These are phyloP conservation scores for Spermophilus dauricus DNA, from an alignment of 2,113 vertebrate species.

Conservation along the genomic window DNA sequence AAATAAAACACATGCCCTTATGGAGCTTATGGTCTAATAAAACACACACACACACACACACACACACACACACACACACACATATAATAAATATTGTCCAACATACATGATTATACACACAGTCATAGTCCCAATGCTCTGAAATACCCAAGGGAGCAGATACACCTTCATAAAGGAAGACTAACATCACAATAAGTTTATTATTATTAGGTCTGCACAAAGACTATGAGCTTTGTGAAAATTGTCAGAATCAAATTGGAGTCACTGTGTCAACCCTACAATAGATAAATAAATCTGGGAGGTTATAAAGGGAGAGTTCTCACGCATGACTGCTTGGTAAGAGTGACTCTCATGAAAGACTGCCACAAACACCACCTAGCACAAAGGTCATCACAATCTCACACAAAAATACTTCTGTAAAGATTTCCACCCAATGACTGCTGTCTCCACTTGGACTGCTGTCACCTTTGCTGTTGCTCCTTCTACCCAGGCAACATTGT, in stretches of 20 bases:
- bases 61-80: not conserved
- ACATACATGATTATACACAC: not conserved
- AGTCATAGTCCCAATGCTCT: not conserved
- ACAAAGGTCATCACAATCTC: not conserved
- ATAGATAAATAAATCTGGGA: not conserved
- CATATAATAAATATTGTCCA: not conserved
- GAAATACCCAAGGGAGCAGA: not conserved
- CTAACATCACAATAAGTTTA: not conserved
- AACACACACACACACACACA: not conserved
- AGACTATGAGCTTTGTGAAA: not conserved
- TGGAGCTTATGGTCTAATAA: not conserved
- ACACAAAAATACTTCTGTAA: not conserved
- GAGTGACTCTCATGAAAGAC: not conserved
- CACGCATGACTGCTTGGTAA: not conserved
- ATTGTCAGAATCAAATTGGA: not conserved
- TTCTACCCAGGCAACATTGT: not conserved
- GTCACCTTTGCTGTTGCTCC: not conserved
- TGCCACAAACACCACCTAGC: not conserved
- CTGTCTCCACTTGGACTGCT: not conserved
- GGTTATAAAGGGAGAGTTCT: not conserved
- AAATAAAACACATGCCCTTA: not conserved
- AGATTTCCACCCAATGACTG: not conserved
- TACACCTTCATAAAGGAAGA: not conserved
- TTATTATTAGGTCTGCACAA: not conserved
- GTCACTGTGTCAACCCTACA: not conserved